Percentiles rank a stretch among this genome's conserved stretches.
Evolutionary conservation across 1,140 invertebrate genomes (phyloP).

Genomic region (Zaprionus tsacasi): DNA sequence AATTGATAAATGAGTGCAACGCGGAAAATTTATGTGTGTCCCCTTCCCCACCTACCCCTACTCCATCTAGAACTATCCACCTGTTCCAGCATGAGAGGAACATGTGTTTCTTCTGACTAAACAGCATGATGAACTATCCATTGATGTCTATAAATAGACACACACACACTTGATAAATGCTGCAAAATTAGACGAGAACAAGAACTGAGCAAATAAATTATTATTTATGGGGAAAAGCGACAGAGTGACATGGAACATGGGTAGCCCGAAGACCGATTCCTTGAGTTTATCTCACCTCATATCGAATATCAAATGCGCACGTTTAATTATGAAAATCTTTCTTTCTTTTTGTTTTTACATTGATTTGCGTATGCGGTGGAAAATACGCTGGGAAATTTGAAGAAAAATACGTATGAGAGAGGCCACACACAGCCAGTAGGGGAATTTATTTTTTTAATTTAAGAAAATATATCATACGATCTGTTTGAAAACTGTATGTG

Average conservation of each 20-base stretch:
- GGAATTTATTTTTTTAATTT: too few species aligned
- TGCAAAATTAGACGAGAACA: slow-evolving; percentile 73
- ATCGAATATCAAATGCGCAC: slow-evolving; percentile 70
- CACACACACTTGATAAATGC: slow-evolving; percentile 70
- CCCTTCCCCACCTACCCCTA: background rate
- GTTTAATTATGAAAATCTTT: slow-evolving; percentile 68
- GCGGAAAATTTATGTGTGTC: slow-evolving; percentile 60
- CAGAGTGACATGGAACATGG: slow-evolving; percentile 56
- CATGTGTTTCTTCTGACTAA: slow-evolving; percentile 49
- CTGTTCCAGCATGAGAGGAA: slow-evolving; percentile 57
- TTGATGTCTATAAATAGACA: slow-evolving; percentile 65
- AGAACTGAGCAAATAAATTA: slow-evolving; percentile 65
- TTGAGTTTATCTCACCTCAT: slow-evolving; percentile 9
- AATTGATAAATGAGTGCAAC: slow-evolving; percentile 74
- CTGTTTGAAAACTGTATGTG: too few species aligned
- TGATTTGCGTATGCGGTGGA: slow-evolving; percentile 15
- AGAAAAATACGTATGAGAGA: background rate
- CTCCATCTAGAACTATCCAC: slow-evolving; percentile 44
- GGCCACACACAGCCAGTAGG: slow-evolving; percentile 36
- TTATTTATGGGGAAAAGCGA: slow-evolving; percentile 69
- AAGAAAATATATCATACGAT: background rate
- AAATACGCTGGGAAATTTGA: slow-evolving; percentile 2
- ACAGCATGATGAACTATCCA: slow-evolving; percentile 42
- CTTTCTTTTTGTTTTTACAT: background rate
- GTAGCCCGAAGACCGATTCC: background rate